phyloP scores from a whole-genome alignment of 2,797 vertebrate genomes.

The Tragopan temminckii region DNA sequence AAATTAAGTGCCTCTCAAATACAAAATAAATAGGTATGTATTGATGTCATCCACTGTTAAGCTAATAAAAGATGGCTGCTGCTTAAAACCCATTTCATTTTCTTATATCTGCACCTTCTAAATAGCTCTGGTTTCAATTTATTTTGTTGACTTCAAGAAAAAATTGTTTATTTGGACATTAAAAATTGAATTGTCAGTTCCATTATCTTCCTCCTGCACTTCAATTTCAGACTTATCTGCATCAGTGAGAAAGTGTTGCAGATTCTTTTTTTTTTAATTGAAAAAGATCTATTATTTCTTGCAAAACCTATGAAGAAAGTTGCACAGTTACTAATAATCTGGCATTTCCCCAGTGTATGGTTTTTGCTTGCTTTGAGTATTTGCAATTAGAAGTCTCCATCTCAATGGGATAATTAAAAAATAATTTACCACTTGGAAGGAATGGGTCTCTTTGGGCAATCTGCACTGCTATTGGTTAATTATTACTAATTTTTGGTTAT shows the following conservation, averaged over 20 bases:
- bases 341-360: constrained; percentile 28
- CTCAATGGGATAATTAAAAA: constrained; percentile 64
- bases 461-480: constrained; percentile 52
- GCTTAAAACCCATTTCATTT: neutral
- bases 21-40: constrained; percentile 1
- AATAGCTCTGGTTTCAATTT: constrained; percentile 33
- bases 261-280: neutral
- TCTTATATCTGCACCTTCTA: neutral
- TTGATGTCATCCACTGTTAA: neutral
- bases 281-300: constrained; percentile 37
- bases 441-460: constrained; percentile 56
- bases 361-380: constrained; percentile 58
- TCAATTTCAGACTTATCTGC: constrained; percentile 55
- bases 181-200: constrained; percentile 53
- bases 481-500: constrained; percentile 67
- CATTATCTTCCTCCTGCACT: neutral
- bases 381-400: constrained; percentile 62
- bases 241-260: neutral
- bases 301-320: constrained; percentile 26
- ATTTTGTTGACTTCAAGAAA: constrained; percentile 13
- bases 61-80: constrained; percentile 6
- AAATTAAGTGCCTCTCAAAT: constrained; percentile 19
- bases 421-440: constrained; percentile 72
- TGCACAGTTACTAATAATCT: constrained; percentile 54
- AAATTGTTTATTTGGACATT: neutral